Percentiles rank a stretch among this genome's conserved stretches.
These are phyloP conservation scores for Calliopsis andreniformis DNA, from an alignment of 1,140 invertebrate species.

Conservation along the genomic window DNA sequence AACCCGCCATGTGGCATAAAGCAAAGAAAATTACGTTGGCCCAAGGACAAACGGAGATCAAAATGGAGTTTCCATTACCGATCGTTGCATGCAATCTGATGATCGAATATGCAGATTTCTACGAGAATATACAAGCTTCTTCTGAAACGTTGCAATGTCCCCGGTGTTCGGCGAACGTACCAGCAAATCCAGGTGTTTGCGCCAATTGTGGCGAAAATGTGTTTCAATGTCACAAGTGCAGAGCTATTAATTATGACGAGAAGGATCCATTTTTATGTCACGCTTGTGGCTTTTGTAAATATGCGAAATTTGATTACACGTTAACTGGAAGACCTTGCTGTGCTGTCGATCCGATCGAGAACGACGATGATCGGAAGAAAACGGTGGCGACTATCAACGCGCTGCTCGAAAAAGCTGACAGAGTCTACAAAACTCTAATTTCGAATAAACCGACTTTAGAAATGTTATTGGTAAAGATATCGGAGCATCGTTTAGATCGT, in stretches of 20 bases:
- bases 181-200: constrained; percentile 98
- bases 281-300: constrained; percentile 99
- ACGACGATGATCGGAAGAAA: constrained; percentile 97
- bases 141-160: constrained; percentile 98
- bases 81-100: constrained; percentile 99
- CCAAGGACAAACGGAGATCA: constrained; percentile 96
- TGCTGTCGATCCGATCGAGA: constrained; percentile 98
- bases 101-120: constrained; percentile 99
- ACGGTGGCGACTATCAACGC: constrained; percentile 95
- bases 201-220: constrained; percentile 99
- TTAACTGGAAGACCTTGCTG: constrained; percentile 94
- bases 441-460: constrained; percentile 95
- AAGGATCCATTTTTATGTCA: constrained; percentile 99
- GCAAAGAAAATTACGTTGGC: constrained; percentile 94
- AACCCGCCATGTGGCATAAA: constrained; percentile 97
- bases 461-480: constrained; percentile 89
- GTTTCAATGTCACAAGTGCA: constrained; percentile 98
- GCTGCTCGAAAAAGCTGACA: constrained; percentile 95
- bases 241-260: constrained; percentile 99
- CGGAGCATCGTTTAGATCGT: constrained; percentile 87
- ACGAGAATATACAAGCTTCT: constrained; percentile 90
- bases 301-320: constrained; percentile 99
- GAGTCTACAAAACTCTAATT: constrained; percentile 94
- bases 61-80: constrained; percentile 97
- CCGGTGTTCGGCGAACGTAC: constrained; percentile 96